phyloP scores from a whole-genome alignment of 2,888 invertebrate species.

The Drosophila histrio region DNA sequence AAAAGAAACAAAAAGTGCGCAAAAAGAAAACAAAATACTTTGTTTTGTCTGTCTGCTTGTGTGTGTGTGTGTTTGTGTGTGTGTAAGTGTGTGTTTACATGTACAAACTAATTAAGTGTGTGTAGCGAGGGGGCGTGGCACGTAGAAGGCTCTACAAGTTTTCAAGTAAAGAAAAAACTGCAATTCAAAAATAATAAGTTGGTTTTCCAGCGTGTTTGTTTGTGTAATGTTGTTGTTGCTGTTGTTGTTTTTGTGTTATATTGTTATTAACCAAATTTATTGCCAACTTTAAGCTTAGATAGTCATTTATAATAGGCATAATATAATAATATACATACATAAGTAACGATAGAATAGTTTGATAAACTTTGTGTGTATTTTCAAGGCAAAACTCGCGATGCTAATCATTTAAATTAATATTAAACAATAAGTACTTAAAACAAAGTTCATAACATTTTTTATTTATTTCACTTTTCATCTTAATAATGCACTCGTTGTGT shows the following conservation, averaged over 20 bases:
- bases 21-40: slow-evolving; percentile 55
- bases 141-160: neutral
- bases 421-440: slow-evolving; percentile 79
- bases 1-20: slow-evolving; percentile 49
- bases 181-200: neutral
- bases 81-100: slow-evolving; percentile 8
- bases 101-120: slow-evolving; percentile 39
- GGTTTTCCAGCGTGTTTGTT: slow-evolving; percentile 24
- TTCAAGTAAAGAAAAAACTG: slow-evolving; percentile 12
- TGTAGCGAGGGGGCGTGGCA: neutral
- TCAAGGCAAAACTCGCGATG: slow-evolving; percentile 31
- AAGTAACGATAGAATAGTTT: slow-evolving; percentile 70
- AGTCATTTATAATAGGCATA: slow-evolving; percentile 67
- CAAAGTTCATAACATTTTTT: slow-evolving; percentile 74
- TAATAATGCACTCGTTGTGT: slow-evolving; percentile 54
- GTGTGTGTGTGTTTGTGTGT: slow-evolving; percentile 6
- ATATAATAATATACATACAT: slow-evolving; percentile 78
- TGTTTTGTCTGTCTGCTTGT: slow-evolving; percentile 27
- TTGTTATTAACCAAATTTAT: slow-evolving; percentile 61
- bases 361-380: slow-evolving; percentile 40
- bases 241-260: slow-evolving; percentile 20
- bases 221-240: slow-evolving; percentile 17
- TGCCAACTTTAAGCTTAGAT: slow-evolving; percentile 76
- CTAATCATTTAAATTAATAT: slow-evolving; percentile 55
- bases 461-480: slow-evolving; percentile 40